Conservation (phyloP, 1,140 invertebrate species). For the Drosophila lini region DNA sequence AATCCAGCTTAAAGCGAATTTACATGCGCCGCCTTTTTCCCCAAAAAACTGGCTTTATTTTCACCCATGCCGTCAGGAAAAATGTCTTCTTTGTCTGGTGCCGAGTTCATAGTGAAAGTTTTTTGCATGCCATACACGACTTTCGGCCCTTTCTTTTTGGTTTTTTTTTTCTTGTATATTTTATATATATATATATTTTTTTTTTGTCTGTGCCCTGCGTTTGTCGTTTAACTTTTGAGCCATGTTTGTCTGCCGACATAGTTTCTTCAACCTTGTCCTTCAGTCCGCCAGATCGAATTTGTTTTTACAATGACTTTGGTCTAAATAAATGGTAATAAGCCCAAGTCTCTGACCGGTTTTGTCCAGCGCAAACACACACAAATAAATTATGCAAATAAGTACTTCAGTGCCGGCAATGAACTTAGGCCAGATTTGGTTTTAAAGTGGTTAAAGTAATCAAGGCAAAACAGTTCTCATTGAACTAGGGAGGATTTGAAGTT, state of each 20-base stretch:
- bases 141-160: slow-evolving; percentile 28
- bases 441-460: slow-evolving; percentile 29
- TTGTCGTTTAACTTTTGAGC: slow-evolving; percentile 58
- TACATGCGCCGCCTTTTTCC: slow-evolving; percentile 53
- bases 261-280: slow-evolving; percentile 39
- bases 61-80: slow-evolving; percentile 6
- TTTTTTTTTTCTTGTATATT: neutral
- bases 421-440: slow-evolving; percentile 24
- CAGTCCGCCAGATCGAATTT: slow-evolving; percentile 64
- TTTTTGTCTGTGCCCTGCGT: slow-evolving; percentile 25
- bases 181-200: neutral
- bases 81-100: slow-evolving; percentile 73
- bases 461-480: neutral
- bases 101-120: slow-evolving; percentile 63
- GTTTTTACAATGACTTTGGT: slow-evolving; percentile 52
- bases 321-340: slow-evolving; percentile 77
- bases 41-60: neutral
- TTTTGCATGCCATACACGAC: slow-evolving; percentile 48
- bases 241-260: slow-evolving; percentile 41
- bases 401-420: slow-evolving; percentile 37
- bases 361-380: slow-evolving; percentile 41
- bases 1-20: slow-evolving; percentile 73
- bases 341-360: slow-evolving; percentile 62
- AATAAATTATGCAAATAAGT: slow-evolving; percentile 70
- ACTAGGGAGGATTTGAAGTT: neutral